Conservation (phyloP, 2,113 vertebrate species). For the Atlantisia rogersi region DNA sequence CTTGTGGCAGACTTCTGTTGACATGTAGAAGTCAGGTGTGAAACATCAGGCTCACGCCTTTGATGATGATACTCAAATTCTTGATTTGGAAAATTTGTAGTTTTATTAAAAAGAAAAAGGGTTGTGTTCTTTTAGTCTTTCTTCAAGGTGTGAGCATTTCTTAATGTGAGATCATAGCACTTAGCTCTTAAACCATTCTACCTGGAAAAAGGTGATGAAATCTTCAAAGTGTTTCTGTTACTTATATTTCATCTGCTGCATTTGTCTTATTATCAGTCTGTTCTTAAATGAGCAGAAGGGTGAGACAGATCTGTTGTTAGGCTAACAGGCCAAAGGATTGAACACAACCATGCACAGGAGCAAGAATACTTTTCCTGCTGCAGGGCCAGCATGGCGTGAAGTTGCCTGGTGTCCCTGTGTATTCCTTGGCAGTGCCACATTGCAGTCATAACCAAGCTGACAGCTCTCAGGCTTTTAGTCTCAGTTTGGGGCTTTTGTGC, state of each 20-base stretch:
- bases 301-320: not conserved
- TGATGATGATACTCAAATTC: not conserved
- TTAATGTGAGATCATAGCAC: not conserved
- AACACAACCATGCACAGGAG: not conserved
- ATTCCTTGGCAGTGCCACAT: accelerated
- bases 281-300: not conserved
- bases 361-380: accelerated
- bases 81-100: not conserved
- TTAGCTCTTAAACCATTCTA: not conserved
- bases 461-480: not conserved
- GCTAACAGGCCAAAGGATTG: not conserved
- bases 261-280: not conserved
- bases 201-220: not conserved
- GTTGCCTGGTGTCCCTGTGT: not conserved
- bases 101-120: not conserved
- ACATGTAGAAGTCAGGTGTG: not conserved
- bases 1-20: not conserved
- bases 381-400: accelerated
- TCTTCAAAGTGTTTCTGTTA: not conserved
- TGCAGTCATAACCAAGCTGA: accelerated
- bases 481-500: accelerated
- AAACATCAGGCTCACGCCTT: not conserved
- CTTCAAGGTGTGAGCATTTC: not conserved
- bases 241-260: not conserved
- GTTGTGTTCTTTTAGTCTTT: not conserved